Evolutionary conservation across 2,888 invertebrate genomes (phyloP).

Genomic region (Rhyacophila evoluta): DNA sequence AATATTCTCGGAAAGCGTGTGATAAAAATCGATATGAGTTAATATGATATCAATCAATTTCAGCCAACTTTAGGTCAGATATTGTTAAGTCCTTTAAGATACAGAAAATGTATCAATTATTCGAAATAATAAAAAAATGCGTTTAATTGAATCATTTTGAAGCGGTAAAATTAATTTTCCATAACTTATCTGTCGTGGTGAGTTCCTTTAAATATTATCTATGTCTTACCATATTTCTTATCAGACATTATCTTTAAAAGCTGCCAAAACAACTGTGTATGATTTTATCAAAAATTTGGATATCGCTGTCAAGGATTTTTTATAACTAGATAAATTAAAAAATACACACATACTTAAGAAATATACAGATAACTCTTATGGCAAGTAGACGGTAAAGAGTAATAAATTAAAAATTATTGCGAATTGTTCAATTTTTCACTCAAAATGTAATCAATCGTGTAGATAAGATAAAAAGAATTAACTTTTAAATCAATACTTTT

Average conservation of each 20-base stretch:
- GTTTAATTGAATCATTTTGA: no score
- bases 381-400: neutral
- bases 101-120: no score
- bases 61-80: no score
- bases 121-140: no score
- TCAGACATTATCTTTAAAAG: neutral
- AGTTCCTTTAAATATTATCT: no score
- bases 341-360: neutral
- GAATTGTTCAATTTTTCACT: neutral
- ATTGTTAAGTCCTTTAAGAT: no score
- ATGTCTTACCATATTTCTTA: neutral
- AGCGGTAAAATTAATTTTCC: no score
- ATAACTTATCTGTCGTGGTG: no score
- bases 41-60: no score
- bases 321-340: neutral
- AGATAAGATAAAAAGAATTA: neutral
- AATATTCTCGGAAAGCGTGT: no score
- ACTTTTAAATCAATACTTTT: neutral
- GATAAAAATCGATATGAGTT: no score
- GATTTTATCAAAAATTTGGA: neutral
- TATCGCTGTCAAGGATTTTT: neutral
- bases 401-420: neutral
- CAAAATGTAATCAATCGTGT: neutral
- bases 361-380: neutral
- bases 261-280: constrained; percentile 4